Base-by-base conservation (phyloP, 2,888 invertebrate species). In the Eristalis tenax region DNA sequence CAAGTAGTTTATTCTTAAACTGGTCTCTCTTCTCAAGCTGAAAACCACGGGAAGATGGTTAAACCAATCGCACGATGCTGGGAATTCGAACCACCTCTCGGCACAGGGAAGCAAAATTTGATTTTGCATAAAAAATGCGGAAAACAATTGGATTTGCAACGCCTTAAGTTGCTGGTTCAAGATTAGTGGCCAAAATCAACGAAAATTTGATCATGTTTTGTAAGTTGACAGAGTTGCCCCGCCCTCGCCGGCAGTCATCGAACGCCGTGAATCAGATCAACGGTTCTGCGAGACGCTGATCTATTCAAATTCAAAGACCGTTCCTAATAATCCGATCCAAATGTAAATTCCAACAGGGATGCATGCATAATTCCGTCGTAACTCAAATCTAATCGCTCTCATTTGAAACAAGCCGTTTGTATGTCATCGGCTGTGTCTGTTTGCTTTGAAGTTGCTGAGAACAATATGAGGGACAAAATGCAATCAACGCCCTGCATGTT, bases 281-380 rank as follows among this genome's bases (percentile, higher is more conserved):
- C 56, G 15, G 15, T 6, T 8, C 22, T 2, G 13, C 13, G 50
- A 18, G 59, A 26, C 6, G 26, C 26, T 26, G 59, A 26, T 26
- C 23, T 15, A 59, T 59, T 59, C 26, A 59, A 59, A 59, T 59
- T 23, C 59, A 59, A 59, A 59, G 23, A 59, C 59, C 13, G 59
- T 28, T 23, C 26, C 26, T 59, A 11, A 59, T 57, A 23, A 23
- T 13, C 22, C 22, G 23, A 23, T 32, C 32, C 13, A 57, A 57
- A 57, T 59, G 59, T 23, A 59, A 59, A 23, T 59, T 59, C 13
- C 15, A 13, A 1, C 59, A 5, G 23, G 26, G 59, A 13, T 26
- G 59, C 13, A 59, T 59, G 59, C 59, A 59, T 59, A 59, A 59
- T 26, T 59, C 15, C 26, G 15, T 59, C 26, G 15, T 59, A 59